Evolutionary conservation across 1,140 invertebrate species (phyloP).

Genomic region (Orchesella cincta): DNA sequence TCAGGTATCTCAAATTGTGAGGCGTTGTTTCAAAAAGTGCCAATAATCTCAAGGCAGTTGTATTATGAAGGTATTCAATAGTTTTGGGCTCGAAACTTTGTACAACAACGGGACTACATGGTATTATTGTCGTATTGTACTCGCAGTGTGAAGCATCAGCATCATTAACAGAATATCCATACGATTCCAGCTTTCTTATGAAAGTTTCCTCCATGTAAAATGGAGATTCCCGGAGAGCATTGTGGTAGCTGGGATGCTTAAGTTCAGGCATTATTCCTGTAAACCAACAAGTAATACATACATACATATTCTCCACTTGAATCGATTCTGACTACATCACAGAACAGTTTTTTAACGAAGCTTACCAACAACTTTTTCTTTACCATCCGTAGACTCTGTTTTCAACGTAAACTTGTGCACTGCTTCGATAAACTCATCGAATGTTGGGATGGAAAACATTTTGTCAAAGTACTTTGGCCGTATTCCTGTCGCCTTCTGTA

Average conservation of each 20-base stretch:
- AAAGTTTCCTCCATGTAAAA: conserved; percentile 39
- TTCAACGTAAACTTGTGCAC: conserved; percentile 42
- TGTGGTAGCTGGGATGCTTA: conserved; percentile 40
- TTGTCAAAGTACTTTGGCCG: conserved; percentile 34
- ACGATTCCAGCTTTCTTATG: background rate
- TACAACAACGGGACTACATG: conserved; percentile 40
- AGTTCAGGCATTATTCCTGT: conserved; percentile 45
- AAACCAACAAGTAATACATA: background rate
- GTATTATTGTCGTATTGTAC: background rate
- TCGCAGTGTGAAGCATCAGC: background rate
- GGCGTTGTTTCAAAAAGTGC: conserved; percentile 31
- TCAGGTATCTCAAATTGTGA: conserved; percentile 16
- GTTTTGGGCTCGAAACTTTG: conserved; percentile 44
- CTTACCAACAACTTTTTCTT: background rate
- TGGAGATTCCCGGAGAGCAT: background rate
- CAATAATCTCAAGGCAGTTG: conserved; percentile 17
- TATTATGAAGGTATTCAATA: conserved; percentile 35
- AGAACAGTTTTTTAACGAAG: background rate
- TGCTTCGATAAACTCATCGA: conserved; percentile 47
- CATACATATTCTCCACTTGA: background rate
- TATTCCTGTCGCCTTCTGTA: conserved; percentile 31
- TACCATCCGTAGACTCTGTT: conserved; percentile 38
- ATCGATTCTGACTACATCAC: background rate
- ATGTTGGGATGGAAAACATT: conserved; percentile 44
- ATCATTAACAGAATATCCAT: conserved; percentile 35